phyloP scores from a whole-genome alignment of 2,888 invertebrate genomes.

The Drosophila mimica region DNA sequence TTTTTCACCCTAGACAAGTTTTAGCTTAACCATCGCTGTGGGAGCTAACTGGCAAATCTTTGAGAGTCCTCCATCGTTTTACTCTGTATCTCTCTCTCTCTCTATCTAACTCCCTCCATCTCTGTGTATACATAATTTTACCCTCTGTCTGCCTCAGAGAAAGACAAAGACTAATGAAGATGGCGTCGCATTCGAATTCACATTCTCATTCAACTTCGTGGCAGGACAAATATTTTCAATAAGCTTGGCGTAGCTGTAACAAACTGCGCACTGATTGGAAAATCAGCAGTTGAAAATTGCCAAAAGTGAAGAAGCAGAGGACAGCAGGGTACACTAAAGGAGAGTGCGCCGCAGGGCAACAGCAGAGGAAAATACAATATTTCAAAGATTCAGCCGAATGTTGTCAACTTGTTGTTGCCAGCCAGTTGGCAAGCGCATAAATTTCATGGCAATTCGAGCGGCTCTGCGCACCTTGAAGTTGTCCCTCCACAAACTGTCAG shows the following conservation, averaged over 20 bases:
- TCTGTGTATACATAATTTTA: neutral
- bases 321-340: neutral
- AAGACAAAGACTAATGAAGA: slow-evolving; percentile 75
- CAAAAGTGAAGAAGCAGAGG: slow-evolving; percentile 29
- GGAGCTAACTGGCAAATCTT: slow-evolving; percentile 50
- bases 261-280: slow-evolving; percentile 77
- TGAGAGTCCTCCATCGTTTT: slow-evolving; percentile 20
- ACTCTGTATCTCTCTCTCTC: neutral
- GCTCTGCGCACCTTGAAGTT: slow-evolving; percentile 63
- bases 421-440: slow-evolving; percentile 72
- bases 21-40: slow-evolving; percentile 54
- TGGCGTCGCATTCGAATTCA: slow-evolving; percentile 49
- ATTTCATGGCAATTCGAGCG: slow-evolving; percentile 67
- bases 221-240: slow-evolving; percentile 74
- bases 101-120: neutral
- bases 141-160: slow-evolving; percentile 46
- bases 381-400: slow-evolving; percentile 61
- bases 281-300: slow-evolving; percentile 73
- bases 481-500: slow-evolving; percentile 14
- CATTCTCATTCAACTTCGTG: slow-evolving; percentile 36
- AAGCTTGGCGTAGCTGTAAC: slow-evolving; percentile 66
- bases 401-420: slow-evolving; percentile 66
- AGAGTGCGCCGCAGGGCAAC: neutral
- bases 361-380: slow-evolving; percentile 58
- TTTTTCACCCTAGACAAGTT: slow-evolving; percentile 29